Base-by-base conservation (phyloP, 2,113 vertebrate genomes). In the Numenius arquata region DNA sequence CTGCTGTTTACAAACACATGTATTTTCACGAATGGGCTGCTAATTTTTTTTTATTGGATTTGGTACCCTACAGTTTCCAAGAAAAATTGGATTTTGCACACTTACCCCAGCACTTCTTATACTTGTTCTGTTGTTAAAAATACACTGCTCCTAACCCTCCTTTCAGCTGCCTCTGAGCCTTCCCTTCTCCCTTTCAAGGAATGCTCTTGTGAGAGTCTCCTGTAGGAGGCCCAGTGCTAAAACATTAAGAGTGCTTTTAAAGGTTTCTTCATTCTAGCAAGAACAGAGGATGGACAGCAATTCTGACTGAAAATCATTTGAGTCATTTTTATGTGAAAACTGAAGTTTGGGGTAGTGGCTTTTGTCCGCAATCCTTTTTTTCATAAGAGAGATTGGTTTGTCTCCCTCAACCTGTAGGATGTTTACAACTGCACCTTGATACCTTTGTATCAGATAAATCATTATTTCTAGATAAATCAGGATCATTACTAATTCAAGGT, bases 1-100 rank as follows among this genome's bases (percentile, higher is more conserved):
- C 72, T 4, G 2, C 5, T 12, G 3, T 38, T 79, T 55, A 32
- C 13, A 62, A 56, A 21, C 15, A 19, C 8, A 0, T 2, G 1
- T 7, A 3, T 52, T 66, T 56, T 41, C 27, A 74, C 26, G 12
- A 77, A 25, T 10, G 30, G 23, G 2, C n/a, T 78, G 20, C 18
- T 38, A 6, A 6, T 20, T 5, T n/a, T 71, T 27, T 23, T 25
- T 25, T 7, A 53, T 50, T 25, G 8, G 34, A 36, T 62, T 47
- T 26, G 27, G 3, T 18, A 48, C 9, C 8, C 34, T n/a, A 4
- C 17, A 38, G 13, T 61, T 93, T 16, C 1, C 6, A 40, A 55
- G 56, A 38, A 43, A 4, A 5, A 5, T 4, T 0, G 8, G 5
- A 36, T 65, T 88, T 70, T 81, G 8, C 9, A 47, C 1, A 3